phyloP scores from a whole-genome alignment of 2,888 invertebrate genomes.

The Hermodice carunculata region DNA sequence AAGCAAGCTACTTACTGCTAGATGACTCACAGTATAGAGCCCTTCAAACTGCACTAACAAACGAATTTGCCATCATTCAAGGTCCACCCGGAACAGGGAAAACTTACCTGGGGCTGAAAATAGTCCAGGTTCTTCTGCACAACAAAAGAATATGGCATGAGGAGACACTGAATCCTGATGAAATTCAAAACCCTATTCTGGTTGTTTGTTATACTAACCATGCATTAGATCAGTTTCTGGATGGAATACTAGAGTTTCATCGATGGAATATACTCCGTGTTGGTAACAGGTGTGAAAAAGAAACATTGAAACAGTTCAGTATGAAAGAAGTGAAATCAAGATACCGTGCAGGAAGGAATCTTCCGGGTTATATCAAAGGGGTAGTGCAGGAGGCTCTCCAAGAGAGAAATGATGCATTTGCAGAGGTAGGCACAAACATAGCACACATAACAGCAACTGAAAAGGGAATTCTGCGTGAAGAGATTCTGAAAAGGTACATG shows the following conservation, averaged over 20 bases:
- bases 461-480: too few relatives aligned
- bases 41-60: constrained; percentile 56
- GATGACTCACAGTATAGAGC: constrained; percentile 62
- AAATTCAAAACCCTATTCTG: constrained; percentile 52
- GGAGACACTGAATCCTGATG: neutral
- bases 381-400: too few relatives aligned
- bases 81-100: constrained; percentile 91
- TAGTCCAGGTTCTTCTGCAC: constrained; percentile 76
- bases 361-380: too few relatives aligned
- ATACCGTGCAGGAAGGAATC: too few relatives aligned
- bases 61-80: constrained; percentile 64
- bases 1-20: constrained; percentile 24
- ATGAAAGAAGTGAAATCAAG: too few relatives aligned
- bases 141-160: constrained; percentile 71
- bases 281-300: too few relatives aligned
- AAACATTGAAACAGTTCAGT: too few relatives aligned
- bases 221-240: constrained; percentile 68
- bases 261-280: too few relatives aligned
- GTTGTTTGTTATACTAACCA: constrained; percentile 69
- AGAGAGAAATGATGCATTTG: too few relatives aligned
- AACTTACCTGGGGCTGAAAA: constrained; percentile 83
- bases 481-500: too few relatives aligned
- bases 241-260: constrained; percentile 60
- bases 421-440: too few relatives aligned
- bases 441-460: too few relatives aligned